These are phyloP conservation scores for Troglohyphantes excavatus DNA, from an alignment of 2,888 invertebrate species.

Conservation along the genomic window DNA sequence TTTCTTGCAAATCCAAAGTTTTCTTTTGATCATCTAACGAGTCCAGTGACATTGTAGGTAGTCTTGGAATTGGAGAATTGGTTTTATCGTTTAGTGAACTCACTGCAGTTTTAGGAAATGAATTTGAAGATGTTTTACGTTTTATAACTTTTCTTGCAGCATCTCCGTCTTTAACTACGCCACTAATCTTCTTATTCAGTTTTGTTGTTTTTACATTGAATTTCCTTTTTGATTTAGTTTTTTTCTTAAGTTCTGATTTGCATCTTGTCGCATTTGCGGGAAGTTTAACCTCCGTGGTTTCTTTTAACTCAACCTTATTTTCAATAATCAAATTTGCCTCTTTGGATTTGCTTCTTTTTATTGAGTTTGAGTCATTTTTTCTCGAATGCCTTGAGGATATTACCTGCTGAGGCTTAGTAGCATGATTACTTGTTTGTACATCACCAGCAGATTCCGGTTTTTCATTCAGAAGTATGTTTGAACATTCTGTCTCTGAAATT, in stretches of 20 bases:
- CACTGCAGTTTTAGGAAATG: background rate
- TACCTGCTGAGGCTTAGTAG: too few species aligned
- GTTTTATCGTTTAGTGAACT: background rate
- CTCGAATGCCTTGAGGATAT: background rate
- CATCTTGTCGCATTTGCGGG: background rate
- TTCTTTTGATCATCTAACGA: background rate
- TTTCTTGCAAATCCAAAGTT: background rate
- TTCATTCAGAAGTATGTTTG: too few species aligned
- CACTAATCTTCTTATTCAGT: background rate
- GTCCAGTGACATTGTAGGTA: background rate
- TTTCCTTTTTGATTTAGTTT: background rate
- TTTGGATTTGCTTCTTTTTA: background rate
- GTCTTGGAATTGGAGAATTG: background rate
- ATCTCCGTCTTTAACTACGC: background rate
- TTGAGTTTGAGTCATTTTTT: background rate
- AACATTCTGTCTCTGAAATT: too few species aligned
- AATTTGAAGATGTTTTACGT: background rate
- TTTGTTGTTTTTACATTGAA: background rate
- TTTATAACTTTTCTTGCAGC: background rate
- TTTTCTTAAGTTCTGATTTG: background rate
- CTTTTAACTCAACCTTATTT: background rate
- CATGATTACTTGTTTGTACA: too few species aligned
- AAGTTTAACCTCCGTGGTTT: background rate
- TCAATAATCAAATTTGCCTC: background rate
- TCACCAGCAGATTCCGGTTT: too few species aligned